Conservation (phyloP, 1,140 invertebrate species). For the Maniola jurtina region DNA sequence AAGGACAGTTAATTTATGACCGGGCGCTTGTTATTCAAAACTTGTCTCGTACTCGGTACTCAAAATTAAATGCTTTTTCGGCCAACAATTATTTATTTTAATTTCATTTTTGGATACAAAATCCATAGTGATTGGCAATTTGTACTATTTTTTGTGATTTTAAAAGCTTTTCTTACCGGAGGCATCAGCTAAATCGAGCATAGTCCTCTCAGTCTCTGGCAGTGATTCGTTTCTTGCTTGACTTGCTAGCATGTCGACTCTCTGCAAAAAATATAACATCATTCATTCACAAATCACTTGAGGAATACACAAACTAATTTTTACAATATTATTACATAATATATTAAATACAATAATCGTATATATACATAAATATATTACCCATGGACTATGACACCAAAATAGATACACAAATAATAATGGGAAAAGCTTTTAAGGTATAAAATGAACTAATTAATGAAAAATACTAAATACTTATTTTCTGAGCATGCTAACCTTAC, state of each 20-base stretch:
- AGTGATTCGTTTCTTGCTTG: constrained; percentile 58
- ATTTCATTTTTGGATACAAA: too few relatives aligned
- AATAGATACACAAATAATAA: background rate
- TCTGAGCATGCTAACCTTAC: too few relatives aligned
- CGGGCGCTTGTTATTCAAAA: too few relatives aligned
- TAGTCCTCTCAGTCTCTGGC: constrained; percentile 61
- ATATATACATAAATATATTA: background rate
- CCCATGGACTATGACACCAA: constrained; percentile 8
- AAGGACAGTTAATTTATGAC: too few relatives aligned
- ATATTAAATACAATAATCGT: constrained; percentile 19
- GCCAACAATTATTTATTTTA: too few relatives aligned
- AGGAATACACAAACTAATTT: constrained; percentile 7
- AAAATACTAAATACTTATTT: too few relatives aligned
- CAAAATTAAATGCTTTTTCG: too few relatives aligned
- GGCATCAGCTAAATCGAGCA: constrained; percentile 60
- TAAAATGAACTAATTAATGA: too few relatives aligned
- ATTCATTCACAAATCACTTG: background rate
- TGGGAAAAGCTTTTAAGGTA: too few relatives aligned
- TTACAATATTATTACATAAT: constrained; percentile 17
- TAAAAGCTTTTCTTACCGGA: constrained; percentile 45
- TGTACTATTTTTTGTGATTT: constrained; percentile 3
- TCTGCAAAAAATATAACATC: constrained; percentile 45
- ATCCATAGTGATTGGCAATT: background rate
- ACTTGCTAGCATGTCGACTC: constrained; percentile 46
- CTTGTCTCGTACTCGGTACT: too few relatives aligned